phyloP scores from a whole-genome alignment of 2,888 invertebrate genomes.

The Drosophila parthenogenetica region DNA sequence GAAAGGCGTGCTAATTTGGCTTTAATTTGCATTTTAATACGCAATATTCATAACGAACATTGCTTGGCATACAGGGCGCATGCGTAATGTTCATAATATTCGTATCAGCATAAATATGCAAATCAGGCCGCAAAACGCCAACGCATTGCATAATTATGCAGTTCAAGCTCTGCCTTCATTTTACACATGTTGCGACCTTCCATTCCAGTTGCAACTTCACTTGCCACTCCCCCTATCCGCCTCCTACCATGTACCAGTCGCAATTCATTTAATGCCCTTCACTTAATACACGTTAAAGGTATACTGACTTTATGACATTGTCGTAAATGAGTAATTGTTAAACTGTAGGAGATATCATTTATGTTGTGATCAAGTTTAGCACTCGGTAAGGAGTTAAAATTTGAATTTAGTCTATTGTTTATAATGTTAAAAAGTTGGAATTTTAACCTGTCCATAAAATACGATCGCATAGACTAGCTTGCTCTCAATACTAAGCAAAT shows the following conservation, averaged over 20 bases:
- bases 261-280: conserved; percentile 22
- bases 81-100: conserved; percentile 55
- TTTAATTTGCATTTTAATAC: conserved; percentile 78
- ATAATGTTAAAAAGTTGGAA: too few species aligned
- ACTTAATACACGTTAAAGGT: neutral
- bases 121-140: conserved; percentile 57
- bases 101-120: conserved; percentile 68
- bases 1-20: conserved; percentile 69
- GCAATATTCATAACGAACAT: conserved; percentile 61
- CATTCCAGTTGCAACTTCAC: conserved; percentile 22
- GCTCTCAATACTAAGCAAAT: too few species aligned
- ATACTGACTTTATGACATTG: neutral
- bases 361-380: too few species aligned
- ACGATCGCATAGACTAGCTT: too few species aligned
- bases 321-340: neutral
- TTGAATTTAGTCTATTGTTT: too few species aligned
- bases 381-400: too few species aligned
- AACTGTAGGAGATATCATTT: too few species aligned
- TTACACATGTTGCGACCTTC: conserved; percentile 23
- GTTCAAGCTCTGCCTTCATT: conserved; percentile 24
- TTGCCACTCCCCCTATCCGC: neutral
- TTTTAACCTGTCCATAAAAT: too few species aligned
- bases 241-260: neutral
- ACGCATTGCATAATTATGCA: conserved; percentile 71
- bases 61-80: conserved; percentile 50